Conservation (phyloP, 2,113 vertebrate species). For the Microtus ochrogaster region DNA sequence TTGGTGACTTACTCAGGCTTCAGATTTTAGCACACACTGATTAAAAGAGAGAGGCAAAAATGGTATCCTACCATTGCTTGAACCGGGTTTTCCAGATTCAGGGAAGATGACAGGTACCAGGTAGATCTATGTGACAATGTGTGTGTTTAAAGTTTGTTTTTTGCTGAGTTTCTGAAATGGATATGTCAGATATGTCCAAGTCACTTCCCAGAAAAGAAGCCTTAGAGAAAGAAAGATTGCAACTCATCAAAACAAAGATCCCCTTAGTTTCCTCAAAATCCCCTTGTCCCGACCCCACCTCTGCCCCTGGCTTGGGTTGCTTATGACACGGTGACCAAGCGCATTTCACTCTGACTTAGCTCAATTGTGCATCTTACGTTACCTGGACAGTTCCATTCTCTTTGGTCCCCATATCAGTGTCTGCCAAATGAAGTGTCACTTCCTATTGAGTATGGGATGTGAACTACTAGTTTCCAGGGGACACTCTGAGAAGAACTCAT, state of each 20-base stretch:
- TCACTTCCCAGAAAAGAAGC: slow-evolving; percentile 3
- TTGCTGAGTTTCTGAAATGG: slow-evolving; percentile 19
- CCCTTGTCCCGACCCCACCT: not conserved
- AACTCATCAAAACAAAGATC: slow-evolving; percentile 63
- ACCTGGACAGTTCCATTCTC: slow-evolving; percentile 75
- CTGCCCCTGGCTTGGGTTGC: not conserved
- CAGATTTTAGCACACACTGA: not conserved
- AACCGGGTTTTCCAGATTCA: not conserved
- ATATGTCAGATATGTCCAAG: slow-evolving; percentile 18
- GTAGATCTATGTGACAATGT: not conserved
- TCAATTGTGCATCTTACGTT: slow-evolving; percentile 54
- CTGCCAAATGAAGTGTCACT: slow-evolving; percentile 82
- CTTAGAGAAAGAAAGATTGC: slow-evolving; percentile 26
- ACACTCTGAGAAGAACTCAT: slow-evolving; percentile 68
- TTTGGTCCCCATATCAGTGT: slow-evolving; percentile 71
- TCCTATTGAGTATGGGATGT: slow-evolving; percentile 73
- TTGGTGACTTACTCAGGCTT: slow-evolving; percentile 21
- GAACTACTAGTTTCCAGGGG: slow-evolving; percentile 77
- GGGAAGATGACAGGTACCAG: not conserved
- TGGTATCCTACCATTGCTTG: not conserved
- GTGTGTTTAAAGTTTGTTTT: slow-evolving; percentile 18
- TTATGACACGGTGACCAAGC: slow-evolving; percentile 29
- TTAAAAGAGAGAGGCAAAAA: not conserved
- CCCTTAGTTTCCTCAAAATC: not conserved
- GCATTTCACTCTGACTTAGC: slow-evolving; percentile 59